Conservation (phyloP, 2,888 invertebrate species). For the Abscondita cerata region DNA sequence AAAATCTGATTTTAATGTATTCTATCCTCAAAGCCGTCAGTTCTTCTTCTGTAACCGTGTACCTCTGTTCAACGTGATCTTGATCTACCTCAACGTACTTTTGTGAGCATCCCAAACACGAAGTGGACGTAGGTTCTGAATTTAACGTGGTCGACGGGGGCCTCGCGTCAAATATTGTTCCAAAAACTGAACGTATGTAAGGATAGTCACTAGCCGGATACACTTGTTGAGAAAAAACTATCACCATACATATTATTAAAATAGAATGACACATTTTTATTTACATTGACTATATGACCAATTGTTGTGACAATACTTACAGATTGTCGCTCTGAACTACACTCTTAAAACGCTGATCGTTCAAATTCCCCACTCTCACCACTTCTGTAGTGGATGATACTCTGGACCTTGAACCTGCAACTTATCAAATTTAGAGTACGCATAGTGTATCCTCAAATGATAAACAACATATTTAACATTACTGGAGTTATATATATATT, state of each 20-base stretch:
- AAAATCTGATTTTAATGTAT: conserved; percentile 86
- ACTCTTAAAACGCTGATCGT: conserved; percentile 55
- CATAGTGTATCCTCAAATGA: conserved; percentile 28
- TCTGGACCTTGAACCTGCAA: conserved; percentile 60
- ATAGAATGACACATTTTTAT: conserved; percentile 33
- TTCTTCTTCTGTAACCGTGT: conserved; percentile 61
- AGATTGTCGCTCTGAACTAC: conserved; percentile 50
- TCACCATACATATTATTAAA: conserved; percentile 42
- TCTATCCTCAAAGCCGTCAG: conserved; percentile 76
- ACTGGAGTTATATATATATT: too few species aligned
- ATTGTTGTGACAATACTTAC: conserved; percentile 27
- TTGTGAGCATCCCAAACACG: conserved; percentile 43
- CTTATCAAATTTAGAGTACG: conserved; percentile 55
- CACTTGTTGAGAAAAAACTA: conserved; percentile 20
- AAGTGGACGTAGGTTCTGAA: conserved; percentile 9
- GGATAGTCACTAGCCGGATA: conserved; percentile 34
- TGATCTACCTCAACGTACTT: conserved; percentile 48
- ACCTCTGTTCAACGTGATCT: conserved; percentile 35
- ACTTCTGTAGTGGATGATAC: conserved; percentile 58
- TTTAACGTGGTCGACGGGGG: conserved; percentile 23
- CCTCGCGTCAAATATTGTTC: conserved; percentile 44
- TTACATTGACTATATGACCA: conserved; percentile 29
- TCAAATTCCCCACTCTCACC: conserved; percentile 57
- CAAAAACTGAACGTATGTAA: conserved; percentile 47
- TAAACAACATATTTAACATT: conserved; percentile 11